Evolutionary conservation across 2,888 invertebrate genomes (phyloP).

Genomic region (Automeris io): DNA sequence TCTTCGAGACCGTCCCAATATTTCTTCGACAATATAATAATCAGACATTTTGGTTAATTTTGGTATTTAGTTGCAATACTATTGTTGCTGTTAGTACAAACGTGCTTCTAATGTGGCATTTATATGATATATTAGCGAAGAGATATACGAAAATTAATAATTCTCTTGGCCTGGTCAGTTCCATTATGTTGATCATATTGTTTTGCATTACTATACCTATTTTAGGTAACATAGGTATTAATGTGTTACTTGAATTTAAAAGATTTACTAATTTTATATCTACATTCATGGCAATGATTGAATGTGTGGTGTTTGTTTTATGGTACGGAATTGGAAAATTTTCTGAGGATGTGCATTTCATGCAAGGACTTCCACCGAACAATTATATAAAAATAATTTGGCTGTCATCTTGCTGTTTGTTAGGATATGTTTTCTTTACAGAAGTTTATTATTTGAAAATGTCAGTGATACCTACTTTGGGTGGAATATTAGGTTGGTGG

Average conservation of each 20-base stretch:
- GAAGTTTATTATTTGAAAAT: conserved; percentile 23
- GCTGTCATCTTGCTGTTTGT: conserved; percentile 28
- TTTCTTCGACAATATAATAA: conserved; percentile 38
- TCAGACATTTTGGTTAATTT: conserved; percentile 35
- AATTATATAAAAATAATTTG: conserved; percentile 43
- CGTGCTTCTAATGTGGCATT: conserved; percentile 31
- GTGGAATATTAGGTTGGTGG: conserved; percentile 20
- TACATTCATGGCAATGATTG: conserved; percentile 33
- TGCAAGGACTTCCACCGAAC: conserved; percentile 56
- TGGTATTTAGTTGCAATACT: conserved; percentile 35
- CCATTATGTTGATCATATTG: conserved; percentile 23
- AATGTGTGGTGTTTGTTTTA: conserved; percentile 47
- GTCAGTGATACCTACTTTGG: background rate
- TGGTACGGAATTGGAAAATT: conserved; percentile 57
- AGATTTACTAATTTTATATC: conserved; percentile 24
- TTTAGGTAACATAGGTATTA: conserved; percentile 32
- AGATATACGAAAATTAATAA: conserved; percentile 27
- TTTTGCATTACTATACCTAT: conserved; percentile 44
- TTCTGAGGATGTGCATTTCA: conserved; percentile 65
- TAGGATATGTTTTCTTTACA: conserved; percentile 30
- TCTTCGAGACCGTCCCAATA: conserved; percentile 49
- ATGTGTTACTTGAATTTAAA: conserved; percentile 26
- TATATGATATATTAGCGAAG: conserved; percentile 33
- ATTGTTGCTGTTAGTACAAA: conserved; percentile 32
- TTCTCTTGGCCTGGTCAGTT: conserved; percentile 38